Evolutionary conservation across 1,140 invertebrate species (phyloP).

Genomic region (Cherax destructor): DNA sequence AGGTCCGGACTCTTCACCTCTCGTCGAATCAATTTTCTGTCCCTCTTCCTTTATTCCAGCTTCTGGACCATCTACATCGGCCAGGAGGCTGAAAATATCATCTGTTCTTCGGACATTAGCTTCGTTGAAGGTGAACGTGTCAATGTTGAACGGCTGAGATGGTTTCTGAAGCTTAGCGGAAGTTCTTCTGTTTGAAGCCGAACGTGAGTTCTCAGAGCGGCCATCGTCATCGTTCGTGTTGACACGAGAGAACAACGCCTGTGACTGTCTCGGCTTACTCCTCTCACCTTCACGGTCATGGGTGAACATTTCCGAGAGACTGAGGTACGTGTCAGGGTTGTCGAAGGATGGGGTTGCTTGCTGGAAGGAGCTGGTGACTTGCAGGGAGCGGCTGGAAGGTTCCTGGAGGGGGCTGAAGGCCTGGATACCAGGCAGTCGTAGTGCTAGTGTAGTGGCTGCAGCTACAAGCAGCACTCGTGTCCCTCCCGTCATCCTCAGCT

Average conservation of each 20-base stretch:
- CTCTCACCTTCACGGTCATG: background rate
- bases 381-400: background rate
- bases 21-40: background rate
- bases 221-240: background rate
- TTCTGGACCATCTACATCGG: constrained; percentile 37
- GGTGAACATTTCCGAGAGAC: background rate
- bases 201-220: background rate
- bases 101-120: constrained; percentile 27
- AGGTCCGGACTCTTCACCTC: background rate
- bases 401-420: background rate
- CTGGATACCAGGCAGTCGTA: background rate
- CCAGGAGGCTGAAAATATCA: constrained; percentile 57
- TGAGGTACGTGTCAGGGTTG: background rate
- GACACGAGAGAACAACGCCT: too few relatives aligned
- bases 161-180: background rate
- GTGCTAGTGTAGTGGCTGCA: background rate
- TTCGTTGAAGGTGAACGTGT: constrained; percentile 55
- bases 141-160: constrained; percentile 13
- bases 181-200: background rate
- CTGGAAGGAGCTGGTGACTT: background rate
- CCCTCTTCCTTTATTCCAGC: background rate
- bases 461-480: background rate
- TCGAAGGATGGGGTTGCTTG: background rate
- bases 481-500: background rate
- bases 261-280: background rate